Base-by-base conservation (phyloP, 2,888 invertebrate genomes). In the Catocala sponsa region DNA sequence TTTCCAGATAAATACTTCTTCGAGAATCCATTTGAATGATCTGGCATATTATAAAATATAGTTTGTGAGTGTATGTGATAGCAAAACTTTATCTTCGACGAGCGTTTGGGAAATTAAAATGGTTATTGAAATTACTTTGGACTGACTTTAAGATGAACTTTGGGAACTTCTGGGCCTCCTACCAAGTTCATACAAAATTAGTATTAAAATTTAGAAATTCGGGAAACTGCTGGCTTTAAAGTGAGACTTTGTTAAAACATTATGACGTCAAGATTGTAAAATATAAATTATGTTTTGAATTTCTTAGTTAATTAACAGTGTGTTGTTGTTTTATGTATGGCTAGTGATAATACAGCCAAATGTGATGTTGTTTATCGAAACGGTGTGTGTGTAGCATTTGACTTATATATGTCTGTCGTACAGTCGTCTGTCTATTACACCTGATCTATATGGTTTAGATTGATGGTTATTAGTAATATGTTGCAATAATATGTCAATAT, bases 121-220 rank as follows among this genome's bases (percentile, higher is more conserved):
- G 65, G 59, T 70, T 69, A 66, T 74, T 74, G 73, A 75, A 76
- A 76, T 74, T 63, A 74, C 72, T 72, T 69, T 55, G 54, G 62
- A 50, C 42, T 44, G 54, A 70, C 63, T 73, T 76, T 70, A 32
- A 53, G 61, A 64, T 65, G 48, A 73, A 70, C 60, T 76, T 76
- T 59, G 46, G 33, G 0, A 72, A 72, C 58, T 73, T 61, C 13
- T 43, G 48, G 11, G 15, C 47, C 48, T 60, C 42, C 55, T 63
- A 58, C 59, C 43, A 48, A 32, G 43, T 64, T 66, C 58, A 63
- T 63, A 49, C 46, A 54, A 58, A 72, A 74, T 70, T 59, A 62
- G 63, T 70, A 62, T 70, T 67, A 59, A 67, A 74, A 63, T 70
- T 72, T 63, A 46, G 55, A 61, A 48, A 35, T 61, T 70, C 53